These are phyloP conservation scores for Xenus cinereus DNA, from an alignment of 2,113 vertebrate species.

Conservation along the genomic window DNA sequence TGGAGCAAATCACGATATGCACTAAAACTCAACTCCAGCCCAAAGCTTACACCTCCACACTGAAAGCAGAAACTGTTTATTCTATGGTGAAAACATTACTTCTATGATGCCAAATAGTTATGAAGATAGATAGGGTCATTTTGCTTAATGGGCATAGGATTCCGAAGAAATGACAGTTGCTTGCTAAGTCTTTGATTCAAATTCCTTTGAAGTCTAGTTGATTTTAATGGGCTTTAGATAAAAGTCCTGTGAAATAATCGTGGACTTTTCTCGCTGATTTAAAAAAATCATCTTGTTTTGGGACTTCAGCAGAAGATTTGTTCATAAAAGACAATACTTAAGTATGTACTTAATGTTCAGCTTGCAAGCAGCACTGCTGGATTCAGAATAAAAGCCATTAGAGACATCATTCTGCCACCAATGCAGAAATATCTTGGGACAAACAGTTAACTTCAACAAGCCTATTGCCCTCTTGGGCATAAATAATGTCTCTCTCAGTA, in stretches of 20 bases:
- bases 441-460: background rate
- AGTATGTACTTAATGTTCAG: background rate
- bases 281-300: background rate
- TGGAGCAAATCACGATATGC: background rate
- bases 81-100: background rate
- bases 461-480: background rate
- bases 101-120: background rate
- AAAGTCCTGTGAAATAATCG: background rate
- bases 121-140: background rate
- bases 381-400: background rate
- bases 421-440: background rate
- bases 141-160: background rate
- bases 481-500: background rate
- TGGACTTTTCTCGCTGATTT: background rate
- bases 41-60: background rate
- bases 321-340: background rate
- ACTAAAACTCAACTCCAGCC: background rate
- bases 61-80: background rate
- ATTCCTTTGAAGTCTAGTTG: slow-evolving; percentile 27
- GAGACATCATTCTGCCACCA: background rate
- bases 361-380: background rate
- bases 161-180: background rate
- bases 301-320: background rate
- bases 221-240: slow-evolving; percentile 5
- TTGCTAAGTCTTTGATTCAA: slow-evolving; percentile 10